Evolutionary conservation across 2,113 vertebrate genomes (phyloP), one percentile per base, ranked within the genome.

Genomic region (Aegotheles bennettii): DNA sequence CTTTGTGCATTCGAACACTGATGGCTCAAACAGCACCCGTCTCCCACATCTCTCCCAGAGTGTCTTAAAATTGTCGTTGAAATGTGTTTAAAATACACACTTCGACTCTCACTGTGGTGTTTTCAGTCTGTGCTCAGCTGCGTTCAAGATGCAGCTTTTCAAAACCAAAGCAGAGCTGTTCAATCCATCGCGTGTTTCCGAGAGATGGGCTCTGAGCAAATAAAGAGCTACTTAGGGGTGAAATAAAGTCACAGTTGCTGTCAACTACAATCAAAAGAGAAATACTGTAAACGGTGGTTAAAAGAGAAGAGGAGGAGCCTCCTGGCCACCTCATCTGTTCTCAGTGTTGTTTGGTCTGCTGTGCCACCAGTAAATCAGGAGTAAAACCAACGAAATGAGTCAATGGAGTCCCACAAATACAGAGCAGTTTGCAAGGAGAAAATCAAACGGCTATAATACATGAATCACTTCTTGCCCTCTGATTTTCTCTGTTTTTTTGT

Each of bases 301-400:
- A 20, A 53, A 53, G 54, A 61, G 29, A 45, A 2, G 60, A 64
- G 75, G 78, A 90, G 88, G 78, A 91, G 45, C 33, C 51, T 87
- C 35, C 48, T 43, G 87, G 21, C 45, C 65, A 38, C 74, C 60
- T 70, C 9, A 9, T 9, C 81, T 68, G 70, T 6, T 42, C 65
- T 57, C 0, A 0, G 36, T n/a, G 29, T 10, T 26, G 43, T 59
- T 71, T 1, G 5, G 19, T 24, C 57, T 73, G 76, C 71, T 45
- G 53, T 50, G 35, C 43, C 51, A 26, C 28, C 74, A 5, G 69
- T 89, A 78, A 87, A 78, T 71, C 61, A 60, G 70, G 63, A 84
- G 65, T 1, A 29, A 51, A 1, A 5, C 56, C 36, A 13, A 15
- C 0, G 2, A n/a, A 79, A 85, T 7, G 82, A 73, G 65, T 9